Base-by-base conservation (phyloP, 2,888 invertebrate genomes). In the Harpagoxenus sublaevis region DNA sequence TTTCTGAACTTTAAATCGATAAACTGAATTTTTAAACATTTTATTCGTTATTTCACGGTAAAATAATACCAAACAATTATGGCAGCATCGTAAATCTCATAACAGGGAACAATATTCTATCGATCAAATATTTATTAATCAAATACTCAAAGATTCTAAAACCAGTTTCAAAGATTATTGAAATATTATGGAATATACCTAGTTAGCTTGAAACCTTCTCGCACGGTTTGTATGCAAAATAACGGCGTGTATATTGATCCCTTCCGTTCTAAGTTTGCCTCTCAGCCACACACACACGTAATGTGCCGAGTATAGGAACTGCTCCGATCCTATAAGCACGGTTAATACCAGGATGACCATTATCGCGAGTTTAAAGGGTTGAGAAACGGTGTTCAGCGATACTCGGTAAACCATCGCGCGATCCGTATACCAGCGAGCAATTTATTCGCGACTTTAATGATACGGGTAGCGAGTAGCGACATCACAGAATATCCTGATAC, bases 401-500 rank as follows among this genome's bases (percentile, higher is more conserved):
- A 48, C 66, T 60, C 60, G 79, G 71, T 73, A 73, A 81, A 71
- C 60, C 39, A 60, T 79, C 60, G 71, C 60, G 71, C 60, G 39
- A 9, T n/a, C 71, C 57, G 73, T 57, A 57, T 68, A 45, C 53
- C 42, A n/a, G 23, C 79, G 79, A 81, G 79, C 60, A 81, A 81
- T 81, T 81, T 81, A 73, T 81, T 55, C 48, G 79, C 60, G 39
- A 62, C 79, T 81, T 81, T 81, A 81, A 81, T 81, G 73, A 81
- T 81, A 81, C 60, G 48, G 39, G 60, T n/a, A 48, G 51, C 71
- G 73, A 81, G 60, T n/a, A 48, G 51, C 71, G 73, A 81, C 79
- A 81, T 89, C 83, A 84, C 78, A 78, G 84, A 71, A 83, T 66
- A 66, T 68, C 68, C 70, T 42, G 66, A 86, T 35, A 73, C 68